phyloP scores from a whole-genome alignment of 2,888 invertebrate species.

The Drosophila siamana region DNA sequence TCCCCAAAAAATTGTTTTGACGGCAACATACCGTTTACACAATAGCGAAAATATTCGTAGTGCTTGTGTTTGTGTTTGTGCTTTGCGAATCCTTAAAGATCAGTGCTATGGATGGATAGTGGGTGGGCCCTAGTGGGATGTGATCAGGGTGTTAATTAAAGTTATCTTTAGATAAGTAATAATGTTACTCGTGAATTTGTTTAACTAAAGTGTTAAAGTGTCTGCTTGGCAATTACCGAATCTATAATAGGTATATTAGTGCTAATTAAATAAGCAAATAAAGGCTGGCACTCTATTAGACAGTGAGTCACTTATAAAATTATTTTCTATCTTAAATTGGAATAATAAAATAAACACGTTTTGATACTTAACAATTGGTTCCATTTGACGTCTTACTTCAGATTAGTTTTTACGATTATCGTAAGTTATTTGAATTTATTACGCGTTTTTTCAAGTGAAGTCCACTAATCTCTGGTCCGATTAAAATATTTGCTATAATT shows the following conservation, averaged over 20 bases:
- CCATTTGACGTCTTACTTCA: slow-evolving; percentile 5
- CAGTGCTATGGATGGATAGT: background rate
- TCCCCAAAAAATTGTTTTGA: slow-evolving; percentile 2
- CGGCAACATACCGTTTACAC: background rate
- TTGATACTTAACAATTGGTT: slow-evolving; percentile 7
- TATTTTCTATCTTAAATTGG: slow-evolving; percentile 1
- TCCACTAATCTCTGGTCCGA: slow-evolving; percentile 17
- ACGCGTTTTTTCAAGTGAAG: background rate
- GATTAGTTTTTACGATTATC: slow-evolving; percentile 3
- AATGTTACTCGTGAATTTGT: slow-evolving; percentile 28
- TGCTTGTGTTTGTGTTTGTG: too few species aligned
- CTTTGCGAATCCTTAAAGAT: background rate
- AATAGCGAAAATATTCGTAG: slow-evolving; percentile 5
- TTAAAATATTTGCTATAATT: slow-evolving; percentile 16
- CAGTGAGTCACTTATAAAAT: slow-evolving; percentile 11
- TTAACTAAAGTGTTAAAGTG: slow-evolving; percentile 37
- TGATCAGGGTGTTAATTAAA: slow-evolving; percentile 40
- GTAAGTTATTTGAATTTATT: slow-evolving; percentile 17
- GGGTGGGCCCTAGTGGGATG: background rate
- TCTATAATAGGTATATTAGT: slow-evolving; percentile 22
- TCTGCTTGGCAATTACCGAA: slow-evolving; percentile 28
- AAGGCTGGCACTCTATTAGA: background rate
- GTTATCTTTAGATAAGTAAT: slow-evolving; percentile 19
- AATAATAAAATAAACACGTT: slow-evolving; percentile 11
- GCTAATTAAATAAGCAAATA: slow-evolving; percentile 25